phyloP scores from a whole-genome alignment of 2,888 invertebrate genomes.

The Acholoe squamosa region DNA sequence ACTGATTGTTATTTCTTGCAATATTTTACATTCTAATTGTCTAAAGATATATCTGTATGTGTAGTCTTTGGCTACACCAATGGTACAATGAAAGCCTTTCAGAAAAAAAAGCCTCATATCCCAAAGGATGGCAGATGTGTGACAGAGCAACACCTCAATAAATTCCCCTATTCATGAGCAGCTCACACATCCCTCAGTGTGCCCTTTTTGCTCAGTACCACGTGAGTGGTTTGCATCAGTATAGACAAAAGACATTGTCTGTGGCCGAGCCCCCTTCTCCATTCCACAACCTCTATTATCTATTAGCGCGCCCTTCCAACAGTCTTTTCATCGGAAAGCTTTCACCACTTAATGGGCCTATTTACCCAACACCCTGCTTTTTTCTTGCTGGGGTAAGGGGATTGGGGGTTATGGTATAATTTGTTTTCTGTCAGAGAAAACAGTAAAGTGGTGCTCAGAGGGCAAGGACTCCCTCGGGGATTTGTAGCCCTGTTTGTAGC shows the following conservation, averaged over 20 bases:
- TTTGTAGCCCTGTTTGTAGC: neutral
- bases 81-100: too few species aligned
- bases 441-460: constrained; percentile 14
- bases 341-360: constrained; percentile 22
- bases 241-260: constrained; percentile 37
- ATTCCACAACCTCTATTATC: neutral
- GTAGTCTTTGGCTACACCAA: too few species aligned
- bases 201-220: constrained; percentile 1
- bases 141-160: too few species aligned
- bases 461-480: constrained; percentile 29
- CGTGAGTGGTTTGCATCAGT: constrained; percentile 10
- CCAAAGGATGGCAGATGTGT: too few species aligned
- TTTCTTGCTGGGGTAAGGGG: neutral
- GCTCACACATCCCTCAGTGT: neutral
- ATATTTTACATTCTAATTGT: too few species aligned
- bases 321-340: constrained; percentile 24
- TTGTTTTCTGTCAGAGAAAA: constrained; percentile 27
- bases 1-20: too few species aligned
- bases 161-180: neutral
- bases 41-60: too few species aligned
- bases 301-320: neutral
- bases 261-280: neutral
- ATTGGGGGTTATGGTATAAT: constrained; percentile 7
- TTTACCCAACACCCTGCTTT: neutral
- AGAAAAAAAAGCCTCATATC: too few species aligned